Evolutionary conservation across 2,113 vertebrate species (phyloP).

Genomic region (Ploceus nigricollis): DNA sequence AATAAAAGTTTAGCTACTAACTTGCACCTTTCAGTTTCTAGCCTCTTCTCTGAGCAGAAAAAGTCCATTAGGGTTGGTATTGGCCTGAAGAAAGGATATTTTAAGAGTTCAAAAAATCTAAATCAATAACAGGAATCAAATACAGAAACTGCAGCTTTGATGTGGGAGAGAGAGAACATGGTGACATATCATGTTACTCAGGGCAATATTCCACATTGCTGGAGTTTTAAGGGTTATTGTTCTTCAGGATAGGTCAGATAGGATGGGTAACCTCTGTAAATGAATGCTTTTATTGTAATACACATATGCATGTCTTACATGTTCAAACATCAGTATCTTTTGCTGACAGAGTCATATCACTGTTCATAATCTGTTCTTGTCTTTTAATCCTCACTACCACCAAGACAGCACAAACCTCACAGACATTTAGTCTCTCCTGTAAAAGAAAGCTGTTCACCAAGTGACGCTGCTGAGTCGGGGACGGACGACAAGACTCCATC

Average conservation of each 20-base stretch:
- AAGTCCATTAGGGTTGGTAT: not conserved
- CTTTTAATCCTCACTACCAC: not conserved
- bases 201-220: not conserved
- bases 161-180: not conserved
- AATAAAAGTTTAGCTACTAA: not conserved
- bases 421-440: not conserved
- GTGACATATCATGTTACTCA: not conserved
- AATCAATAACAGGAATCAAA: not conserved
- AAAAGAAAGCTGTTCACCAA: not conserved
- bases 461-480: too few relatives aligned
- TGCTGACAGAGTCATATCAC: not conserved
- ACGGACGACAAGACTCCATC: too few relatives aligned
- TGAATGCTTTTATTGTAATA: not conserved
- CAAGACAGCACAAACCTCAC: not conserved
- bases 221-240: not conserved
- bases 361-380: not conserved
- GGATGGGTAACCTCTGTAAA: not conserved
- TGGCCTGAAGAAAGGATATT: not conserved
- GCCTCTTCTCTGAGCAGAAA: not conserved
- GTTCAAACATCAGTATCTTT: not conserved
- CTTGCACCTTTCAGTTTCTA: not conserved
- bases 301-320: not conserved
- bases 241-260: not conserved
- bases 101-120: not conserved
- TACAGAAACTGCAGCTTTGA: not conserved